Base-by-base conservation (phyloP, 2,113 vertebrate genomes). In the Mustelus asterias region DNA sequence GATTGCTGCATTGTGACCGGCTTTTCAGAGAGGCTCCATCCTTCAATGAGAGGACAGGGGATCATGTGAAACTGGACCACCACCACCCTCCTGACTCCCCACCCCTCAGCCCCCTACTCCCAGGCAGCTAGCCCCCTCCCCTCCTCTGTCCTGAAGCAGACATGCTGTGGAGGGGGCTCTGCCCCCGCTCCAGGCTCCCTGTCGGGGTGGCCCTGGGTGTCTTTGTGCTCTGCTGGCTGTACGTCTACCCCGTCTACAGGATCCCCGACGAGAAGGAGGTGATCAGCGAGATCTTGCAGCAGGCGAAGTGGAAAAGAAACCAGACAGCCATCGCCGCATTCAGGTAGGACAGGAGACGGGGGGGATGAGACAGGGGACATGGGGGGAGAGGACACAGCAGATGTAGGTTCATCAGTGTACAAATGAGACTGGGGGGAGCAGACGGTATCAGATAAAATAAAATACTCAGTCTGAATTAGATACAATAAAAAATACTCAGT, bases 141-240 rank as follows among this genome's bases (percentile, higher is more conserved):
- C 13, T 33, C 90, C 33, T 29, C 33, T 29, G 24, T 33, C 33
- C 4, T 29, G 22, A 24, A 14, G 26, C 67, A 72, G 41, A 37
- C 60, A 96, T 96, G 96, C 97, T 97, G 96, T 97, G 98, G 98
- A 96, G 97, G 96, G 97, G 98, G 97, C 98, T 98, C 97, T 98
- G 98, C 97, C 98, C 98, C 96, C 98, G 98, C 96, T 98, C 97
- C 96, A 98, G 98, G 92, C 37, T 98, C 97, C 98, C 98, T 26
- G 97, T 98, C 92, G 99, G 98, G 97, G 98, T 98, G 97, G 99
- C 98, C 3, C 96, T 99, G 96, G 98, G 98, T 89, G 96, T 99
- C 95, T 97, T 99, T 96, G 98, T 99, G 22, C 98, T 99, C 20
- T 99, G 98, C 97, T 99, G 99, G 99, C 98, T 99, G 2, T 99